Percentiles rank a stretch among this genome's conserved stretches.
phyloP scores from a whole-genome alignment of 2,888 invertebrate species.

The Agrotis puta region DNA sequence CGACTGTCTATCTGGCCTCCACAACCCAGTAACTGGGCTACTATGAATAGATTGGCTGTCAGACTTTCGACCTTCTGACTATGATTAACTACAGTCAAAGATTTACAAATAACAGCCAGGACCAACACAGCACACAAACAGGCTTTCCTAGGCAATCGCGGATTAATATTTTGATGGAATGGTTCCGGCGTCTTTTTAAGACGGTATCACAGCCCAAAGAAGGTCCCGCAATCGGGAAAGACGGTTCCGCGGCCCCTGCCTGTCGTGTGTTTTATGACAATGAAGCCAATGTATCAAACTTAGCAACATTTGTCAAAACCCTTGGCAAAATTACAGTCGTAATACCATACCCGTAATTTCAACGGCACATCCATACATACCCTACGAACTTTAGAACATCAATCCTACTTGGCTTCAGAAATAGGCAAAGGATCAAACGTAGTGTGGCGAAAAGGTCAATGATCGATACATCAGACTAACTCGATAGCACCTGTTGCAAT shows the following conservation, averaged over 20 bases:
- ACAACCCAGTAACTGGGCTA: too few relatives aligned
- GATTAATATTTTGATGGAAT: too few relatives aligned
- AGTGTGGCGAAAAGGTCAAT: conserved; percentile 36
- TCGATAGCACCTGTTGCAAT: conserved; percentile 25
- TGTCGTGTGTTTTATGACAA: not conserved
- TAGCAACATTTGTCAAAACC: not conserved
- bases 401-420: conserved; percentile 15
- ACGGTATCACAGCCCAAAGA: too few relatives aligned
- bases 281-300: conserved; percentile 1
- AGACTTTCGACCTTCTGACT: too few relatives aligned
- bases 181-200: too few relatives aligned
- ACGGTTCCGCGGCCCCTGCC: not conserved
- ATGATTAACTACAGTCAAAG: too few relatives aligned
- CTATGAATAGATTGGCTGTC: too few relatives aligned
- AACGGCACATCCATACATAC: not conserved
- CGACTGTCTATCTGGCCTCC: too few relatives aligned
- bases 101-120: too few relatives aligned
- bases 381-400: conserved; percentile 6
- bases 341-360: not conserved
- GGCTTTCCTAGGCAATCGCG: too few relatives aligned
- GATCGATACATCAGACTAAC: conserved; percentile 13
- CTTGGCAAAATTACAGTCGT: not conserved
- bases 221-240: too few relatives aligned
- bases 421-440: not conserved
- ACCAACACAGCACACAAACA: too few relatives aligned